phyloP scores from a whole-genome alignment of 2,888 invertebrate species.

The Pristionchus fissidentatus region DNA sequence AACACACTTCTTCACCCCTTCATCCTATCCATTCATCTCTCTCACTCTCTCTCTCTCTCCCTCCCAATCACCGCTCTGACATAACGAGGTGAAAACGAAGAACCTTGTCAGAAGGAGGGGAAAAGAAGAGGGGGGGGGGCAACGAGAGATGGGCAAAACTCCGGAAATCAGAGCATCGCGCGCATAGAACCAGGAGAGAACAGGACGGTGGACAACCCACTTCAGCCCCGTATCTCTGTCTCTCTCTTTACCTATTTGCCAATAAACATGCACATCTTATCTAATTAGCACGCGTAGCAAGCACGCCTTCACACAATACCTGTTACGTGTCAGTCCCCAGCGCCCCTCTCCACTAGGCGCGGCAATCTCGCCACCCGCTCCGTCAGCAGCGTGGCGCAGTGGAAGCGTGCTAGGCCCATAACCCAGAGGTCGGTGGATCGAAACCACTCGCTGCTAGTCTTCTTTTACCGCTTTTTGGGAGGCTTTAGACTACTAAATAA shows the following conservation, averaged over 20 bases:
- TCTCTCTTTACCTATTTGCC: neutral
- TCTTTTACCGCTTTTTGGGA: neutral
- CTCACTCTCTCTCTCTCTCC: neutral
- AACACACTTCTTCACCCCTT: slow-evolving; percentile 37
- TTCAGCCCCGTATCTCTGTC: too few relatives aligned
- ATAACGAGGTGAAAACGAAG: too few relatives aligned
- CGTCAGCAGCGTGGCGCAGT: slow-evolving; percentile 85
- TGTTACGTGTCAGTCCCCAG: neutral
- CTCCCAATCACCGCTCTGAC: neutral
- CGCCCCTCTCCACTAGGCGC: neutral
- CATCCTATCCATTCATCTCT: slow-evolving; percentile 5
- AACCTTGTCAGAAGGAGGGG: neutral
- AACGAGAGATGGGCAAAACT: neutral
- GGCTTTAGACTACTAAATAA: neutral
- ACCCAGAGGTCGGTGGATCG: slow-evolving; percentile 88
- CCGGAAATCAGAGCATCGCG: too few relatives aligned
- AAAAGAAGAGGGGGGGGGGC: neutral
- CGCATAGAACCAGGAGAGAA: neutral
- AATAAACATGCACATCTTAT: neutral
- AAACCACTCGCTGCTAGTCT: slow-evolving; percentile 68
- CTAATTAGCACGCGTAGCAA: too few relatives aligned
- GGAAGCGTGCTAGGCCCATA: slow-evolving; percentile 88
- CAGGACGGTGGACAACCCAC: neutral
- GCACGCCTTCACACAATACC: neutral
- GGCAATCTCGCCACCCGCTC: neutral